These are phyloP conservation scores for Anoplius nigerrimus DNA, from an alignment of 2,888 invertebrate species.

Conservation along the genomic window DNA sequence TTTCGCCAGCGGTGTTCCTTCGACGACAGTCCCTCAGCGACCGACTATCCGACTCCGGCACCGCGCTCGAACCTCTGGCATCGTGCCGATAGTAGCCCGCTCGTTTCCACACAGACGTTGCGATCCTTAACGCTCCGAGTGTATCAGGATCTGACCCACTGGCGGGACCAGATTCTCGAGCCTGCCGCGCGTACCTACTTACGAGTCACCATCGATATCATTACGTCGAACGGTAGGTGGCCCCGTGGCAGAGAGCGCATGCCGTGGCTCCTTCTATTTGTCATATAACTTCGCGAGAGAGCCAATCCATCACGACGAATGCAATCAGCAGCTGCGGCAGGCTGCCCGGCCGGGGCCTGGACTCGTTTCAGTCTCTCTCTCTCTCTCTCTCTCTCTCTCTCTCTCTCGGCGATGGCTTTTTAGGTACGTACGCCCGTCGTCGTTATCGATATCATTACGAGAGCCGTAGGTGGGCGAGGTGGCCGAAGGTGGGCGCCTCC, in stretches of 20 bases:
- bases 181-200: constrained; percentile 36
- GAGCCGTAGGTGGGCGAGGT: constrained; percentile 55
- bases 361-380: background rate
- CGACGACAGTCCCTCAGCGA: too few relatives aligned
- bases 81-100: too few relatives aligned
- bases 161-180: background rate
- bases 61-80: too few relatives aligned
- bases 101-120: too few relatives aligned
- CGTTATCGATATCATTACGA: constrained; percentile 62
- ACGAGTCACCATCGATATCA: constrained; percentile 45
- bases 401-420: constrained; percentile 32
- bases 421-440: constrained; percentile 32
- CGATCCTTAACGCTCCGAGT: too few relatives aligned
- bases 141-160: too few relatives aligned
- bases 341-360: background rate
- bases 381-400: too few relatives aligned
- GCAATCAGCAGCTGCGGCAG: constrained; percentile 51
- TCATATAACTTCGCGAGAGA: constrained; percentile 38
- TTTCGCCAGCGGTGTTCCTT: too few relatives aligned
- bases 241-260: constrained; percentile 33
- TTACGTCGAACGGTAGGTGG: constrained; percentile 53
- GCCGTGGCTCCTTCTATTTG: constrained; percentile 40
- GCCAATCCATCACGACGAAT: constrained; percentile 52
- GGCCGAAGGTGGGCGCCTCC: too few relatives aligned
- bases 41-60: too few relatives aligned